phyloP scores from a whole-genome alignment of 1,140 invertebrate species.

The Arion vulgaris region DNA sequence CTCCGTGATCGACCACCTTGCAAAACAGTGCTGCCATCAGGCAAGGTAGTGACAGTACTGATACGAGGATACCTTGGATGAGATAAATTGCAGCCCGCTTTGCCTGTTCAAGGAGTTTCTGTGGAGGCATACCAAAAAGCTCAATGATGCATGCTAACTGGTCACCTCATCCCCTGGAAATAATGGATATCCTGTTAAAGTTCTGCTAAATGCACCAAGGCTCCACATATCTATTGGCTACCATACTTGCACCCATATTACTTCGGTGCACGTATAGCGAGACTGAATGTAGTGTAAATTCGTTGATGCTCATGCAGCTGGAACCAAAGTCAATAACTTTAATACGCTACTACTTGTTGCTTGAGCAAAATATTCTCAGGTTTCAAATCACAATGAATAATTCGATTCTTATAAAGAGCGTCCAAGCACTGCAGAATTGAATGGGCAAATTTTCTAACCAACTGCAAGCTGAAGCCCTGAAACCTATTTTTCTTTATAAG shows the following conservation, averaged over 20 bases:
- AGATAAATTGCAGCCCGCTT: slow-evolving; percentile 82
- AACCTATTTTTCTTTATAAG: slow-evolving; percentile 73
- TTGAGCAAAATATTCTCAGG: slow-evolving; percentile 73
- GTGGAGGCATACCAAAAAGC: slow-evolving; percentile 66
- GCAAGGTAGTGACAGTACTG: slow-evolving; percentile 88
- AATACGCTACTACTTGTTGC: slow-evolving; percentile 70
- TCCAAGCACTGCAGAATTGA: slow-evolving; percentile 70
- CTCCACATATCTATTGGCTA: slow-evolving; percentile 86
- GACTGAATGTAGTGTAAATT: slow-evolving; percentile 74
- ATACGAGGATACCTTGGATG: slow-evolving; percentile 89
- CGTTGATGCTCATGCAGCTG: slow-evolving; percentile 72
- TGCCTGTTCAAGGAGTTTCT: slow-evolving; percentile 66
- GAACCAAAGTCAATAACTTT: slow-evolving; percentile 75
- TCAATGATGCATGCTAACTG: slow-evolving; percentile 74
- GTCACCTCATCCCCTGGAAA: slow-evolving; percentile 73
- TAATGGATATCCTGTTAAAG: slow-evolving; percentile 77
- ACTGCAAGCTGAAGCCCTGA: slow-evolving; percentile 71
- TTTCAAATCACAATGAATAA: slow-evolving; percentile 74
- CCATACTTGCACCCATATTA: slow-evolving; percentile 83
- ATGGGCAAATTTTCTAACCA: slow-evolving; percentile 71
- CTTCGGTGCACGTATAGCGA: slow-evolving; percentile 72
- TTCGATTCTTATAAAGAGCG: slow-evolving; percentile 68
- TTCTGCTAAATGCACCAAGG: slow-evolving; percentile 98
- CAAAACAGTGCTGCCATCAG: slow-evolving; percentile 90
- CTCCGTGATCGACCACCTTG: slow-evolving; percentile 90